These are phyloP conservation scores for Epinotia bilunana DNA, from an alignment of 2,888 invertebrate species.

Conservation along the genomic window DNA sequence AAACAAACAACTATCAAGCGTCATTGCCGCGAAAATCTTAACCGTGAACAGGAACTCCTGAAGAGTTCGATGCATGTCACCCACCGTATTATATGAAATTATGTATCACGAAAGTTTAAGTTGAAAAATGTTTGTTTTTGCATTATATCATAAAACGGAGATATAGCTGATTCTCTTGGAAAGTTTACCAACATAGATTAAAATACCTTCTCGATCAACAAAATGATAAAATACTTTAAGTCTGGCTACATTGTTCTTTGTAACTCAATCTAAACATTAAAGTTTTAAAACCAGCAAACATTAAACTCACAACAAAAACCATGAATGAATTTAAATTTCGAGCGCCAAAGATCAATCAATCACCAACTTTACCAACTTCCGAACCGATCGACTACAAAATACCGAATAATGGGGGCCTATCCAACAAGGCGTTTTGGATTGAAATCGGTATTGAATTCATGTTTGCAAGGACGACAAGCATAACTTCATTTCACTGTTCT, in stretches of 20 bases:
- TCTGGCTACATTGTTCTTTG: background rate
- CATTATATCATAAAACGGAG: no score
- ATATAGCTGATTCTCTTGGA: background rate
- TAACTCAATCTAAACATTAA: background rate
- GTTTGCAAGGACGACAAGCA: no score
- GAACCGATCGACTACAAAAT: slow-evolving; percentile 2
- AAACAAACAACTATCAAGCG: no score
- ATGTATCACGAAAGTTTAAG: no score
- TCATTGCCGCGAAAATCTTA: no score
- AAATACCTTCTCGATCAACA: background rate
- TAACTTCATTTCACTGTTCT: no score
- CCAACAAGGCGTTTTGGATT: background rate
- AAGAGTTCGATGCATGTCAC: no score
- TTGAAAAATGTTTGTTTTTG: background rate
- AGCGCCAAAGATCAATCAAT: slow-evolving; percentile 12
- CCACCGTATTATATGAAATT: no score
- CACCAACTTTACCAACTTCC: slow-evolving; percentile 7
- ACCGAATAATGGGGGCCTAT: slow-evolving; percentile 2
- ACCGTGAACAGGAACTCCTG: no score
- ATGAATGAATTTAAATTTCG: background rate
- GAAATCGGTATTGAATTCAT: no score
- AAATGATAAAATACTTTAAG: background rate
- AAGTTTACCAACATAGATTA: background rate
- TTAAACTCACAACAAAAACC: slow-evolving; percentile 4
- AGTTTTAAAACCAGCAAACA: background rate